phyloP scores from a whole-genome alignment of 2,797 vertebrate species.

The Cryptoprocta ferox region DNA sequence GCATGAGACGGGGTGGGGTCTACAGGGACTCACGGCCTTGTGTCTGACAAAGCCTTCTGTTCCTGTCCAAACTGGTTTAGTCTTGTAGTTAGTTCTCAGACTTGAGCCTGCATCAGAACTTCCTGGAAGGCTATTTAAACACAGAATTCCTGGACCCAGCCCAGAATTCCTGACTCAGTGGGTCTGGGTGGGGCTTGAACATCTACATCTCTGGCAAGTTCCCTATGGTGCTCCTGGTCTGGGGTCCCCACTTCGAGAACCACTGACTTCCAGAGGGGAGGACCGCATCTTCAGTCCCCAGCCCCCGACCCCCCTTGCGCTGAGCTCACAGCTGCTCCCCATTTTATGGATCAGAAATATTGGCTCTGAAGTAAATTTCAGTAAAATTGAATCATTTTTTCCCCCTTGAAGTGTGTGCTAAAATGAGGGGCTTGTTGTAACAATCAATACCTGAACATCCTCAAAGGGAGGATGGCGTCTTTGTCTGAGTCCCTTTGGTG shows the following conservation, averaged over 20 bases:
- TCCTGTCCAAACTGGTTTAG: background rate
- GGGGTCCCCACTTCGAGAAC: background rate
- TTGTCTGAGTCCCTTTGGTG: conserved; percentile 24
- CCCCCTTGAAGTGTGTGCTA: background rate
- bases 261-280: background rate
- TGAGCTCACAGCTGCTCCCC: background rate
- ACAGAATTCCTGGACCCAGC: background rate
- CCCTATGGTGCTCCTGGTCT: background rate
- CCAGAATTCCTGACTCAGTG: background rate
- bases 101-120: background rate
- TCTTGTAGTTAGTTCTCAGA: background rate
- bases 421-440: background rate
- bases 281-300: background rate
- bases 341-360: background rate
- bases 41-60: background rate
- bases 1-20: background rate
- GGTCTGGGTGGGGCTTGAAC: background rate
- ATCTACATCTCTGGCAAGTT: background rate
- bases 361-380: background rate
- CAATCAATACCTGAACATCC: background rate
- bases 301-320: background rate
- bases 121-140: background rate
- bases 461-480: background rate
- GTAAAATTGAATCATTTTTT: background rate
- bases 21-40: background rate